Base-by-base conservation (phyloP, 2,113 vertebrate genomes). In the Prunella himalayana region DNA sequence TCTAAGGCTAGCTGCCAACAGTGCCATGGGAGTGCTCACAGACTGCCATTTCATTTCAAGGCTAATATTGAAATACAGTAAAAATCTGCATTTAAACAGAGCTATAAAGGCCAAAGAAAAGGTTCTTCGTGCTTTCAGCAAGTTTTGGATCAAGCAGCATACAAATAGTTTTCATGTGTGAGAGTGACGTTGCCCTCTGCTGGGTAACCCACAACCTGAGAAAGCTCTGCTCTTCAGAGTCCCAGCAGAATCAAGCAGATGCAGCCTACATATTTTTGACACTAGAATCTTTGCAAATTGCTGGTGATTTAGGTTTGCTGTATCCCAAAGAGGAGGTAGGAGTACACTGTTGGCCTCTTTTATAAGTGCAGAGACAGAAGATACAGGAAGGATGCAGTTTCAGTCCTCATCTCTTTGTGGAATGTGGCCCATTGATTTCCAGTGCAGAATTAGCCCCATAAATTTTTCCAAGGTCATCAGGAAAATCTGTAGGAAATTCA, bases 171-270 rank as follows among this genome's bases (percentile, higher is more conserved):
- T 88, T 23, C 33, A 7, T 41, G 64, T 33, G 51, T 2, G 85
- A 80, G 84, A 82, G 68, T 70, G 75, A 88, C 77, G 71, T 93
- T 96, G 92, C 94, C 93, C 92, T 95, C 92, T 97, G 86, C 68
- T 93, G 95, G 92, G 71, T 81, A 83, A 80, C 25, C 7, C 71
- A 66, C 37, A 49, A 10, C 7, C 27, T 25, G 2, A 94, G n/a
- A 61, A 78, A 82, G n/a, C 28, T n/a, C 53, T 11, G 31, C 28
- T 63, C 47, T 70, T 30, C 5, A 15, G 16, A 42, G 11, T 17
- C n/a, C 59, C 63, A 15, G 66, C 21, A 70, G 44, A 45, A 5
- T 33, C 15, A 31, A 66, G 27, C 15, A 87, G 73, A 60, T 59
- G 61, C 33, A 64, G 49, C n/a, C 24, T 45, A 33, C 10, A 0